Evolutionary conservation across 2,888 invertebrate genomes (phyloP).

Genomic region (Heliconius erato): DNA sequence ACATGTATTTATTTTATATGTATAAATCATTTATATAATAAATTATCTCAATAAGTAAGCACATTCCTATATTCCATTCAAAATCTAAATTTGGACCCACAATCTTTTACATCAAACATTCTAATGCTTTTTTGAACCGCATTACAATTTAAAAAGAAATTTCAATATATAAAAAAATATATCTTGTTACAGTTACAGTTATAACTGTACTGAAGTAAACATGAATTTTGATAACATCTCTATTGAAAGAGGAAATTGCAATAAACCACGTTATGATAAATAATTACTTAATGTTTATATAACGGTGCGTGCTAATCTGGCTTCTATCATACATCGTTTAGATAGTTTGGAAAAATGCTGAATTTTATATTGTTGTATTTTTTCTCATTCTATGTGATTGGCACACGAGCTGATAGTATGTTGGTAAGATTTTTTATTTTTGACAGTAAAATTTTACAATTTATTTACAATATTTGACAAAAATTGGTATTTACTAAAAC

Average conservation of each 20-base stretch:
- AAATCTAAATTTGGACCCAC: background rate
- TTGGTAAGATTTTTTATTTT: conserved; percentile 25
- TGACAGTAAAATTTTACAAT: too few relatives aligned
- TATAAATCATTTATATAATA: too few relatives aligned
- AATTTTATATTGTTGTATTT: conserved; percentile 18
- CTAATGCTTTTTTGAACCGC: background rate
- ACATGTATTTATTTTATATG: too few relatives aligned
- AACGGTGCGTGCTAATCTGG: background rate
- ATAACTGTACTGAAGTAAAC: background rate
- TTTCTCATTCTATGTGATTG: background rate
- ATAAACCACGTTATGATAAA: conserved; percentile 26
- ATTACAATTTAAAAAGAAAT: background rate
- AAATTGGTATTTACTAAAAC: too few relatives aligned
- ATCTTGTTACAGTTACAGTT: too few relatives aligned
- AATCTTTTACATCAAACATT: background rate
- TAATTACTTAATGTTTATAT: conserved; percentile 32
- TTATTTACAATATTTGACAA: too few relatives aligned
- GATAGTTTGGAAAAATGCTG: conserved; percentile 29
- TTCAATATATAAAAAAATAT: background rate
- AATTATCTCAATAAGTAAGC: too few relatives aligned
- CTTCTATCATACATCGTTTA: background rate
- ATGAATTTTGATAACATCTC: conserved; percentile 38
- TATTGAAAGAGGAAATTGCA: background rate
- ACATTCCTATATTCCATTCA: background rate
- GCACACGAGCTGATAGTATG: background rate